Percentiles rank a stretch among this genome's conserved stretches.
Conservation (phyloP, 2,888 invertebrate species). For the Drosophila differens region DNA sequence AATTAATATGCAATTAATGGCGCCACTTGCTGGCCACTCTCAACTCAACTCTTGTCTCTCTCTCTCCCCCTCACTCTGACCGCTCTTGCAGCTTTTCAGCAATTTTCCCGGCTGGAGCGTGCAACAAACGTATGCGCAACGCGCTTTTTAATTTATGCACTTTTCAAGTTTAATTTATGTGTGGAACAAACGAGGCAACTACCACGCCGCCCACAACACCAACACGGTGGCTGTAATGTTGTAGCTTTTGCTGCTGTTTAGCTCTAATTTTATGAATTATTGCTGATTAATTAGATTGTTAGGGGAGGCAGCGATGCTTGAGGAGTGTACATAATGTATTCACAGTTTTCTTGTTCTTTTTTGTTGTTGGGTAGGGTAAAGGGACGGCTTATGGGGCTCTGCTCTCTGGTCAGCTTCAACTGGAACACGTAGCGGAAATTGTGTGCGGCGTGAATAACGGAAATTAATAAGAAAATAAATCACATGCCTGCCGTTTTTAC, state of each 20-base stretch:
- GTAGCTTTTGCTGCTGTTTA: slow-evolving; percentile 36
- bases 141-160: slow-evolving; percentile 64
- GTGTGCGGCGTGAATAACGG: slow-evolving; percentile 70
- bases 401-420: slow-evolving; percentile 44
- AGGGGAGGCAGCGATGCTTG: slow-evolving; percentile 42
- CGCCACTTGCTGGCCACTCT: slow-evolving; percentile 40
- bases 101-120: slow-evolving; percentile 26
- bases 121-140: slow-evolving; percentile 51
- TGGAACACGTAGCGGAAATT: slow-evolving; percentile 66
- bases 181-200: slow-evolving; percentile 43
- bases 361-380: background rate
- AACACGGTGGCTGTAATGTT: slow-evolving; percentile 8
- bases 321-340: slow-evolving; percentile 49
- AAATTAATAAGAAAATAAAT: slow-evolving; percentile 76
- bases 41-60: background rate
- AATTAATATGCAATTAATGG: slow-evolving; percentile 68
- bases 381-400: background rate
- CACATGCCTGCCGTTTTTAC: slow-evolving; percentile 61
- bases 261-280: slow-evolving; percentile 73
- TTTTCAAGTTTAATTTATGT: slow-evolving; percentile 66
- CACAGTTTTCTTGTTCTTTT: slow-evolving; percentile 21
- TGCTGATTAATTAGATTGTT: slow-evolving; percentile 73
- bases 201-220: slow-evolving; percentile 35
- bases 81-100: slow-evolving; percentile 35
- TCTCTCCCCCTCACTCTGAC: background rate